These are phyloP conservation scores for Drosophila navojoa DNA, from an alignment of 1,140 invertebrate species.

Conservation along the genomic window DNA sequence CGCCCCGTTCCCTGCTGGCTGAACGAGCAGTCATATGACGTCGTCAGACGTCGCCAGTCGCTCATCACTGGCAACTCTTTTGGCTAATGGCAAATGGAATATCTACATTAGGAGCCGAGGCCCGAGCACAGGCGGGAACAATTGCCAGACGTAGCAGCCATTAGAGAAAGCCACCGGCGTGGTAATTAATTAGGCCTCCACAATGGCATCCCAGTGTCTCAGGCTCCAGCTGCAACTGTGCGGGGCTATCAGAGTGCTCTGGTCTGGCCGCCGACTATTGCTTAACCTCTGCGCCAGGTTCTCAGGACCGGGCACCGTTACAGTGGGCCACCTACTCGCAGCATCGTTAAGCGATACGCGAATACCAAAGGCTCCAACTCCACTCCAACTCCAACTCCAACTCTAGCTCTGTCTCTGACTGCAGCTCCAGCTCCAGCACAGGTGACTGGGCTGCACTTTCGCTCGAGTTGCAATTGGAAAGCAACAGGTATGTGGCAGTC, in stretches of 20 bases:
- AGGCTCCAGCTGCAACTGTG: constrained; percentile 18
- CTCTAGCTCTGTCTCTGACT: neutral
- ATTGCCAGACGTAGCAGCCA: constrained; percentile 30
- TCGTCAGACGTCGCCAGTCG: constrained; percentile 20
- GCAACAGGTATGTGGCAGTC: constrained; percentile 13
- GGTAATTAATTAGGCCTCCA: constrained; percentile 72
- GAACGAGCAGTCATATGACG: neutral
- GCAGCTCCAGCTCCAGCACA: neutral
- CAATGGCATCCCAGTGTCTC: constrained; percentile 37
- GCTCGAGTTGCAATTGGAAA: constrained; percentile 42
- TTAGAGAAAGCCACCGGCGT: constrained; percentile 66
- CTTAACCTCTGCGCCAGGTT: constrained; percentile 43
- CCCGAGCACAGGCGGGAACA: neutral
- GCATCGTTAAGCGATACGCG: constrained; percentile 22
- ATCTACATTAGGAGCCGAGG: constrained; percentile 69
- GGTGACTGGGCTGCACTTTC: constrained; percentile 39
- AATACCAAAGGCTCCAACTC: neutral
- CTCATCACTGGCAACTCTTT: constrained; percentile 19
- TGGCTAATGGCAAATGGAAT: constrained; percentile 62
- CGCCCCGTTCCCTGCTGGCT: neutral
- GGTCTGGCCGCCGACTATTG: constrained; percentile 16
- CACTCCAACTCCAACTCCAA: neutral
- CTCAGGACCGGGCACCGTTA: constrained; percentile 51
- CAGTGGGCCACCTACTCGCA: constrained; percentile 37
- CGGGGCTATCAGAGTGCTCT: constrained; percentile 25